A percentile compares a stretch with the other conserved stretches of the same genome.
phyloP scores from a whole-genome alignment of 2,888 invertebrate species.

The Leptopilina syphax region DNA sequence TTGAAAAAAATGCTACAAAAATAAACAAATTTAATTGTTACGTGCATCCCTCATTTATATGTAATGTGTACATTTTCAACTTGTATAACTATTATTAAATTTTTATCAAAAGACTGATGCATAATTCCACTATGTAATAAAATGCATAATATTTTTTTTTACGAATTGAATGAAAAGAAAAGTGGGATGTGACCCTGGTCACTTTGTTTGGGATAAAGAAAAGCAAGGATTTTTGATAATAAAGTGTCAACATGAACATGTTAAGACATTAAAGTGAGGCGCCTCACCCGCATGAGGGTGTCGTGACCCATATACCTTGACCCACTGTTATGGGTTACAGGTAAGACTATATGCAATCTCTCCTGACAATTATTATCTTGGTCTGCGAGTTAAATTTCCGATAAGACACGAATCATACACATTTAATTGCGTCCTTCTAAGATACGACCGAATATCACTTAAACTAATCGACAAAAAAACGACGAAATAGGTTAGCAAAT shows the following conservation, averaged over 20 bases:
- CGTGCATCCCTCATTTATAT: not conserved
- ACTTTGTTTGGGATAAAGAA: conserved; percentile 58
- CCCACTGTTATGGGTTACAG: conserved; percentile 70
- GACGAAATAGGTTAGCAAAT: conserved; percentile 7
- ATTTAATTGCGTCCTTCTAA: conserved; percentile 49
- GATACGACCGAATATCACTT: conserved; percentile 11
- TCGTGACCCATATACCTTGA: conserved; percentile 75
- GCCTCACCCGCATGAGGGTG: conserved; percentile 75
- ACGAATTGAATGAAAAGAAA: not conserved
- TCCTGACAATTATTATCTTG: conserved; percentile 28
- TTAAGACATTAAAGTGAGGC: conserved; percentile 65
- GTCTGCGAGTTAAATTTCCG: conserved; percentile 27
- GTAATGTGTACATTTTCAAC: not conserved
- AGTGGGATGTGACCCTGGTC: conserved; percentile 61
- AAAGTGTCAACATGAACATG: conserved; percentile 63
- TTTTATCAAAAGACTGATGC: not conserved
- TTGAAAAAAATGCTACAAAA: conserved; percentile 32
- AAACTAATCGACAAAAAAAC: conserved; percentile 18
- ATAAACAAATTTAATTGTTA: not conserved
- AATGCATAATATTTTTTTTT: conserved; percentile 9
- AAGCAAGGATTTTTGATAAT: conserved; percentile 70
- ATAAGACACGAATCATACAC: conserved; percentile 30
- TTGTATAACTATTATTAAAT: not conserved
- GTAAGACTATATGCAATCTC: conserved; percentile 55
- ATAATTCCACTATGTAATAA: not conserved